Base-by-base conservation (phyloP, 2,888 invertebrate species). In the Odontomyia ornata region DNA sequence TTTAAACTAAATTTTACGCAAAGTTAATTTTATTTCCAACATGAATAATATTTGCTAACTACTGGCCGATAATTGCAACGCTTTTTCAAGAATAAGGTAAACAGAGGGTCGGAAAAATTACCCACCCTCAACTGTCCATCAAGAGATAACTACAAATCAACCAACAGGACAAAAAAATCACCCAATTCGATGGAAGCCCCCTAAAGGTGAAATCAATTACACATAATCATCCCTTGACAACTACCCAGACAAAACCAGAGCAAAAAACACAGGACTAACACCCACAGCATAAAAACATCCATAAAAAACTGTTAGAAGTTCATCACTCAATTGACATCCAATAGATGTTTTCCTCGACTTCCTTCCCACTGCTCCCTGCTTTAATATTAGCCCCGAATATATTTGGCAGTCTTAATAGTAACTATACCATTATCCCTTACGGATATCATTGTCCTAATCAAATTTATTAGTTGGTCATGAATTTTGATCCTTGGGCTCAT, bases 121-220 rank as follows among this genome's bases (percentile, higher is more conserved):
- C n/a, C n/a, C n/a, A 36, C 36, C 36, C 36, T 36, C 36, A 5
- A 36, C 9, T 36, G n/a, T 36, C 3, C 36, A 36, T 36, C 36
- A 3, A 36, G 3, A 36, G 9, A 36, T 36, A 36, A 36, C 36
- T 36, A 36, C 36, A 9, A 36, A 36, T 36, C 36, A 36, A 36
- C 36, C 30, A 36, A 23, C 15, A 75, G 62, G 64, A 52, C 21
- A n/a, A 9, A 73, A 73, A 28, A 43, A 27, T 30, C 27, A 75
- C 11, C 47, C 75, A 15, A 36, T 43, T 15, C 43, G 7, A 43
- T 27, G n/a, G 4, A 30, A 7, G 11, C 65, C 27, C 77, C 79
- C 79, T 79, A 64, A 75, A 79, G 79, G 79, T 79, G 76, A 78
- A 79, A 77, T 79, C 79, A 79, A 79, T 79, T 79, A 79, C 79